A percentile compares a stretch with the other conserved stretches of the same genome.
Evolutionary conservation across 1,140 invertebrate genomes (phyloP).

Genomic region (Venturia canescens): DNA sequence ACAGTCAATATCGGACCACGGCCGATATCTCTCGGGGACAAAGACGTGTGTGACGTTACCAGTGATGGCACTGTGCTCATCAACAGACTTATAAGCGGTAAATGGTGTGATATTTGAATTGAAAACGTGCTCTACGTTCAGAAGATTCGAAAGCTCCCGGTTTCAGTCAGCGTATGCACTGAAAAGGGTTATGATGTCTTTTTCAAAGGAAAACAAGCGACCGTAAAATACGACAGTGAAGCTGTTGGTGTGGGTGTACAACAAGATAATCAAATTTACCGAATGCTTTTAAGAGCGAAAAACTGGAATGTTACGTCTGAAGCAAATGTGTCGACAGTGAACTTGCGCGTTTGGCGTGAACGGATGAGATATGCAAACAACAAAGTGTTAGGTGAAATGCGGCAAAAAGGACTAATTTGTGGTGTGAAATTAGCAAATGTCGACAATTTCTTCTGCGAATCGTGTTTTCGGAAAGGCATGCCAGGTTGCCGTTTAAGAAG

Average conservation of each 20-base stretch:
- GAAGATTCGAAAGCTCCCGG: background rate
- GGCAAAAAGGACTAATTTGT: conserved; percentile 46
- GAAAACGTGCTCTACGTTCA: conserved; percentile 15
- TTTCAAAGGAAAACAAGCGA: conserved; percentile 12
- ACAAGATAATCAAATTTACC: conserved; percentile 48
- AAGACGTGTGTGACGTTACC: conserved; percentile 15
- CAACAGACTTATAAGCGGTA: background rate
- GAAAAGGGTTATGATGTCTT: conserved; percentile 35
- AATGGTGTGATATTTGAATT: background rate
- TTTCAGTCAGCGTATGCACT: background rate
- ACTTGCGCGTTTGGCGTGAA: conserved; percentile 55
- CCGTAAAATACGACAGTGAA: background rate
- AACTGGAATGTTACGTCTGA: conserved; percentile 65
- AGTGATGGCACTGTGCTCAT: background rate
- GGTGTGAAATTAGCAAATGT: conserved; percentile 44
- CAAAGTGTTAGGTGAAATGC: conserved; percentile 48
- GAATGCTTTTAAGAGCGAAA: conserved; percentile 55
- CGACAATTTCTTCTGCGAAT: conserved; percentile 55
- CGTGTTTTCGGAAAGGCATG: conserved; percentile 63
- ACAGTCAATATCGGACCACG: too few species aligned
- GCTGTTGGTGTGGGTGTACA: background rate
- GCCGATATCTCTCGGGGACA: conserved; percentile 5
- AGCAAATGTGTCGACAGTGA: conserved; percentile 45
- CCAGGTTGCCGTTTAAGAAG: conserved; percentile 44
- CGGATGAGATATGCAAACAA: conserved; percentile 55